phyloP scores from a whole-genome alignment of 1,140 invertebrate species.

The Brachionus calyciflorus region DNA sequence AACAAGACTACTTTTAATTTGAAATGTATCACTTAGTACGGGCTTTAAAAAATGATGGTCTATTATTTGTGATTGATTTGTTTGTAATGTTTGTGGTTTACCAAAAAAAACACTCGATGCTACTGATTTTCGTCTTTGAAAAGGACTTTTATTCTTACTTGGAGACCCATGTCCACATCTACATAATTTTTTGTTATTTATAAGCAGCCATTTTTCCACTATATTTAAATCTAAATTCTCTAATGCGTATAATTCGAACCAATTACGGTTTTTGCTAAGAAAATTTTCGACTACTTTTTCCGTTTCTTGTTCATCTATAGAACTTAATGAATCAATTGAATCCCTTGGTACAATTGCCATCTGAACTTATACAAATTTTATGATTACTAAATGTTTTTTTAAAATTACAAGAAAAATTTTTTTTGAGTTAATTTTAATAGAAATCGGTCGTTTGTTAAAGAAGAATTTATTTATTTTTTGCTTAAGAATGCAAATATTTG shows the following conservation, averaged over 20 bases:
- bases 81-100: background rate
- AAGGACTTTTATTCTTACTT: too few species aligned
- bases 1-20: background rate
- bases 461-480: too few species aligned
- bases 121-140: background rate
- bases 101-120: background rate
- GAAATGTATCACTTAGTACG: background rate
- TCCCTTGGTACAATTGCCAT: too few species aligned
- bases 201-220: background rate
- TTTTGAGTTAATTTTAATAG: too few species aligned
- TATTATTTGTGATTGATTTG: background rate
- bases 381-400: too few species aligned
- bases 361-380: too few species aligned
- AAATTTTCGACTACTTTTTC: background rate
- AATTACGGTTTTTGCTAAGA: background rate
- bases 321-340: too few species aligned
- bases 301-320: background rate
- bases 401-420: too few species aligned
- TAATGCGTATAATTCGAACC: background rate
- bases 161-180: background rate
- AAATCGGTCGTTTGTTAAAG: too few species aligned
- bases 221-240: slow-evolving; percentile 7
- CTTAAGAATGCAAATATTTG: too few species aligned
- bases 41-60: background rate
- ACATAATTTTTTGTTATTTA: slow-evolving; percentile 9